Conservation (phyloP, 2,113 vertebrate genomes). For the Austrofundulus limnaeus region DNA sequence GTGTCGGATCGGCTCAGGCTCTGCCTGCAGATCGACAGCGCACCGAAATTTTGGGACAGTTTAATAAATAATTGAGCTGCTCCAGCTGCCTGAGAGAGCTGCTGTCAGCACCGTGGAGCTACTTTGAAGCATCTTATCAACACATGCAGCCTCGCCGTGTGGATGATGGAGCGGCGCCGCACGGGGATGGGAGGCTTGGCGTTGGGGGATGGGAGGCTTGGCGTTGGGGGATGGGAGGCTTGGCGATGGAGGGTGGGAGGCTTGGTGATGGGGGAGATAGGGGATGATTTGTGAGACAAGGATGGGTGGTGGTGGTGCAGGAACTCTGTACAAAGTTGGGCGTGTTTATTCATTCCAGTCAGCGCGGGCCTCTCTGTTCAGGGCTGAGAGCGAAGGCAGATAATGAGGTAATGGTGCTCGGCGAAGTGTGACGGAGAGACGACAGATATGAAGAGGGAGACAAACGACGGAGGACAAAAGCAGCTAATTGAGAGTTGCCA, state of each 20-base stretch:
- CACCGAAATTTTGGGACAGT: slow-evolving; percentile 5
- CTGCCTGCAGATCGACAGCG: background rate
- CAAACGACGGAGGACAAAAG: slow-evolving; percentile 57
- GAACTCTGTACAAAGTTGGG: slow-evolving; percentile 24
- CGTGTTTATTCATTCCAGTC: slow-evolving; percentile 50
- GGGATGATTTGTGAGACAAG: slow-evolving; percentile 25
- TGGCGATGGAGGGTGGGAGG: slow-evolving; percentile 19
- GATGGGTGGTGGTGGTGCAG: slow-evolving; percentile 19
- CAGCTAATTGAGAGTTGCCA: slow-evolving; percentile 63
- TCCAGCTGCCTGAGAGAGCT: slow-evolving; percentile 26
- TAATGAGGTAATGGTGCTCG: slow-evolving; percentile 65
- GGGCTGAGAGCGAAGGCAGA: slow-evolving; percentile 32
- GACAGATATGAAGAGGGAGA: slow-evolving; percentile 50
- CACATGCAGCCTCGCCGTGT: slow-evolving; percentile 26
- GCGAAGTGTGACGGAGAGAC: slow-evolving; percentile 49
- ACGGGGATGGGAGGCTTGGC: slow-evolving; percentile 5
- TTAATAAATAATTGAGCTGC: slow-evolving; percentile 27
- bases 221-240: slow-evolving; percentile 23
- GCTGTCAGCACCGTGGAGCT: slow-evolving; percentile 29
- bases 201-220: too few species aligned
- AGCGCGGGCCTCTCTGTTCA: slow-evolving; percentile 6
- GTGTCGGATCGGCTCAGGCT: background rate
- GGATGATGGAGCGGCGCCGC: slow-evolving; percentile 37
- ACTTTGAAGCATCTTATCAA: slow-evolving; percentile 50
- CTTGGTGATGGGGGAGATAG: slow-evolving; percentile 27